A percentile compares a stretch with the other conserved stretches of the same genome.
phyloP scores from a whole-genome alignment of 2,888 invertebrate species.

The Mythimna loreyi region DNA sequence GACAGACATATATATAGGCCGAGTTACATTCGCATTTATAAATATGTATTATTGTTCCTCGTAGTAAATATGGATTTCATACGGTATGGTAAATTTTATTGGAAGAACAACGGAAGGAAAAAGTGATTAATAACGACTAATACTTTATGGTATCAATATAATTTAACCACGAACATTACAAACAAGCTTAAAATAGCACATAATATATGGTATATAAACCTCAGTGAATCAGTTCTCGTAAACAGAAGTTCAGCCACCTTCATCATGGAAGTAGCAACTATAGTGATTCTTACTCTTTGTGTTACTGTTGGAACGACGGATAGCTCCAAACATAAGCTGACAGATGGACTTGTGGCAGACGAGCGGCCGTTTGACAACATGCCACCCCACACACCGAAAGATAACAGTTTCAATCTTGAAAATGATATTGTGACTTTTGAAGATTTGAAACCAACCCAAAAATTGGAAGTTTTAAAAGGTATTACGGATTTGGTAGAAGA shows the following conservation, averaged over 20 bases:
- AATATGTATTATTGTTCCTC: not conserved
- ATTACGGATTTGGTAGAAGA: not conserved
- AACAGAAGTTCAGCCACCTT: not conserved
- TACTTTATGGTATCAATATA: not conserved
- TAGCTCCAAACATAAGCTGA: not conserved
- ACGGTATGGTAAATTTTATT: not conserved
- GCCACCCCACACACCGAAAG: not conserved
- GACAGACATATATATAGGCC: not conserved
- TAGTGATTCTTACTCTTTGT: not conserved
- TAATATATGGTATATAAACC: conserved; percentile 5
- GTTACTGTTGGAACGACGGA: not conserved
- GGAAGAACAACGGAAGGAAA: conserved; percentile 1
- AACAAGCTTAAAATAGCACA: conserved; percentile 25
- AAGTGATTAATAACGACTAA: not conserved
- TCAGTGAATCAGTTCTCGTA: not conserved
- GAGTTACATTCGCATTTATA: not conserved
- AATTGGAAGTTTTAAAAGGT: not conserved
- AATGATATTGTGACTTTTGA: conserved; percentile 1
- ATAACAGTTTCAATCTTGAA: not conserved
- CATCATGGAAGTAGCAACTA: conserved; percentile 2
- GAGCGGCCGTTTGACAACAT: not conserved
- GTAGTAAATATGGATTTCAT: not conserved
- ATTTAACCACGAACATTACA: not conserved
- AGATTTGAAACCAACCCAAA: not conserved
- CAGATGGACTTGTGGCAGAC: conserved; percentile 7